A percentile compares a stretch with the other conserved stretches of the same genome.
phyloP scores from a whole-genome alignment of 2,113 vertebrate genomes.

The Lampris incognitus region DNA sequence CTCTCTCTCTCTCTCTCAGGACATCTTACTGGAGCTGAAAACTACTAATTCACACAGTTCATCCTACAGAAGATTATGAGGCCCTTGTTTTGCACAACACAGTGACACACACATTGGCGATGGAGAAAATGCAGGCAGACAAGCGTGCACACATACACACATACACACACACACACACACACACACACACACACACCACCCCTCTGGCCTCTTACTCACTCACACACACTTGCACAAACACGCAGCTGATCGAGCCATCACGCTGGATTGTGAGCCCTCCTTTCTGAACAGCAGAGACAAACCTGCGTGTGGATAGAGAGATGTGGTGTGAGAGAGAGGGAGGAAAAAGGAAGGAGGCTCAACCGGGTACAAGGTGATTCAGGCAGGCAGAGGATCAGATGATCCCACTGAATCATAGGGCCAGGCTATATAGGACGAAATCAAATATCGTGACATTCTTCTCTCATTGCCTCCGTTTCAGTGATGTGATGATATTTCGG shows the following conservation, averaged over 20 bases:
- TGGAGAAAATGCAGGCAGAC: not conserved
- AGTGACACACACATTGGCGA: constrained; percentile 18
- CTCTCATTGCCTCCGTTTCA: too few species aligned
- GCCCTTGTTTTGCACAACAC: not conserved
- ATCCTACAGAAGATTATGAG: not conserved
- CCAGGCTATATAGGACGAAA: too few species aligned
- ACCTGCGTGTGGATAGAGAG: not conserved
- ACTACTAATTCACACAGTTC: not conserved
- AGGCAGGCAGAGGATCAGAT: not conserved
- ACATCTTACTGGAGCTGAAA: not conserved
- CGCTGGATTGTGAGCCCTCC: not conserved
- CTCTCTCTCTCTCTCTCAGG: not conserved
- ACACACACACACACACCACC: not conserved
- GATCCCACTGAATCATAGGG: too few species aligned
- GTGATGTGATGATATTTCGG: too few species aligned
- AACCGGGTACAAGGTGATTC: constrained; percentile 27
- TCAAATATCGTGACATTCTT: too few species aligned
- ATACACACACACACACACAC: not conserved
- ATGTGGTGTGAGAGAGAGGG: not conserved
- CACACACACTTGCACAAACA: not conserved
- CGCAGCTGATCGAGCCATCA: constrained; percentile 32
- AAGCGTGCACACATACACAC: not conserved
- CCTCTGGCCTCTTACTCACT: not conserved
- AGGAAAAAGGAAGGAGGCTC: constrained; percentile 21
- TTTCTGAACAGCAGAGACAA: not conserved